Evolutionary conservation across 53 echinoderm and acorn worm genomes (phyloP).

Genomic region (Pentamera pediparva): DNA sequence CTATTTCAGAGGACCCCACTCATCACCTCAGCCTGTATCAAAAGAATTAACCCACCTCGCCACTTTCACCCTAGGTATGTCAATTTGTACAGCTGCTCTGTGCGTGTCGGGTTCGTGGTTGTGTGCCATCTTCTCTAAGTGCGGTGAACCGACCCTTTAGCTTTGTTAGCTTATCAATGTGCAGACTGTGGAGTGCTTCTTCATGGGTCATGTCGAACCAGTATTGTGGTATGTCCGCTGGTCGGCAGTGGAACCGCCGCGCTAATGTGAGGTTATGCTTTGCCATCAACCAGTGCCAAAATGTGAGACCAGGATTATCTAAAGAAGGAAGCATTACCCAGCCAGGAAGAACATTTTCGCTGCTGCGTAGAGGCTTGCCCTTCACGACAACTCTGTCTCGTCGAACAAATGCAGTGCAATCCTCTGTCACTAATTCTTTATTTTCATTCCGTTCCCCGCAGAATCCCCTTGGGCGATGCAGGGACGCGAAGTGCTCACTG

Average conservation of each 20-base stretch:
- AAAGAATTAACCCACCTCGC: too few species aligned
- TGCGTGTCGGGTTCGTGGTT: too few species aligned
- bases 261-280: not conserved
- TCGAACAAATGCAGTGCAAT: not conserved
- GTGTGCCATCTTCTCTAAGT: too few species aligned
- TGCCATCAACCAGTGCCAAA: constrained; percentile 12
- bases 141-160: not conserved
- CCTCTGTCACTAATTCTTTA: constrained; percentile 1
- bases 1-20: too few species aligned
- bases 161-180: not conserved
- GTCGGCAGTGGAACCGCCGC: not conserved
- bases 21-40: too few species aligned
- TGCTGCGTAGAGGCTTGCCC: too few species aligned
- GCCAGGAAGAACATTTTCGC: not conserved
- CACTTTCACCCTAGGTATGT: too few species aligned
- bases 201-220: constrained; percentile 1
- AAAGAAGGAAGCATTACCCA: not conserved
- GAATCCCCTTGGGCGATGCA: constrained; percentile 7
- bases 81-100: too few species aligned
- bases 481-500: not conserved
- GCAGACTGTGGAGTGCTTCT: not conserved
- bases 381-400: not conserved
- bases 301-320: not conserved
- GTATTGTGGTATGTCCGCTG: constrained; percentile 2
- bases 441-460: not conserved